Evolutionary conservation across 2,113 vertebrate species (phyloP).

Genomic region (Electrona antarctica): DNA sequence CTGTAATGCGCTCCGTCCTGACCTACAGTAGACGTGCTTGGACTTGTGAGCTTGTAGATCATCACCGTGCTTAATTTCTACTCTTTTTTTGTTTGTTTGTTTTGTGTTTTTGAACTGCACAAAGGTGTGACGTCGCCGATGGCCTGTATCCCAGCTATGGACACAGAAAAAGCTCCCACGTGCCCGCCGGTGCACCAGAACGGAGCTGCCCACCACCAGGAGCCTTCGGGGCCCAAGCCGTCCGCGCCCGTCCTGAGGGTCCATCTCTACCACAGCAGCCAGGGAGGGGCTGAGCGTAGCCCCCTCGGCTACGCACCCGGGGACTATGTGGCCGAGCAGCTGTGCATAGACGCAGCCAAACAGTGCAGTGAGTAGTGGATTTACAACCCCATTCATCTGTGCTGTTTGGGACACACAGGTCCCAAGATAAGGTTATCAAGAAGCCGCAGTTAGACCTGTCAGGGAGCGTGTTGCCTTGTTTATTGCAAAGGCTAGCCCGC

Average conservation of each 20-base stretch:
- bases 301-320: slow-evolving; percentile 84
- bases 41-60: too few species aligned
- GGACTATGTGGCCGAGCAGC: slow-evolving; percentile 89
- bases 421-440: slow-evolving; percentile 54
- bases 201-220: slow-evolving; percentile 61
- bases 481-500: background rate
- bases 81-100: background rate
- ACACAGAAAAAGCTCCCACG: slow-evolving; percentile 66
- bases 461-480: slow-evolving; percentile 12
- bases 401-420: slow-evolving; percentile 13
- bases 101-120: slow-evolving; percentile 11
- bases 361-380: slow-evolving; percentile 85
- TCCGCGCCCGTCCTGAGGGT: slow-evolving; percentile 77
- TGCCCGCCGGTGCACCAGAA: slow-evolving; percentile 81
- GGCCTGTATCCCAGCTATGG: slow-evolving; percentile 60
- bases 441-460: slow-evolving; percentile 36
- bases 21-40: too few species aligned
- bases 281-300: slow-evolving; percentile 72
- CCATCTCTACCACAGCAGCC: slow-evolving; percentile 83
- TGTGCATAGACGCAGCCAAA: slow-evolving; percentile 89
- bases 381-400: slow-evolving; percentile 23
- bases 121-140: slow-evolving; percentile 47
- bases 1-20: background rate
- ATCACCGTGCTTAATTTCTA: too few species aligned
- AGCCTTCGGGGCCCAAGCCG: slow-evolving; percentile 70